Evolutionary conservation across 2,888 invertebrate species (phyloP).

Genomic region (Tenthredo distinguenda): DNA sequence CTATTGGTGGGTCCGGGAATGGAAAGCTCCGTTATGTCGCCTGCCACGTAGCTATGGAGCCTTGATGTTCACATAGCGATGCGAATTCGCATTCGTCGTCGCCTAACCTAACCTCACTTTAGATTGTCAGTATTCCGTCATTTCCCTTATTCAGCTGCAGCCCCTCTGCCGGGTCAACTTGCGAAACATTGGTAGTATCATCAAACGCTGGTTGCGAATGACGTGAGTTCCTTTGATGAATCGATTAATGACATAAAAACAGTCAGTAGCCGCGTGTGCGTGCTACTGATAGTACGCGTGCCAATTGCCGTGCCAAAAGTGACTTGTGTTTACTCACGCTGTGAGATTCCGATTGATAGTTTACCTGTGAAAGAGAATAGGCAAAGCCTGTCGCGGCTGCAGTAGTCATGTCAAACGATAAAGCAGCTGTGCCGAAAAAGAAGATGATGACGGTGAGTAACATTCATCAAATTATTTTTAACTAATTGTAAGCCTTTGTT

Average conservation of each 20-base stretch:
- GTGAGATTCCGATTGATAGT: neutral
- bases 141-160: neutral
- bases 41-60: neutral
- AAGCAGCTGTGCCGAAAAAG: constrained; percentile 64
- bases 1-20: neutral
- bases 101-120: constrained; percentile 25
- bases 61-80: neutral
- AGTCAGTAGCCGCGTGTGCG: constrained; percentile 42
- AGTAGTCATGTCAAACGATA: constrained; percentile 47
- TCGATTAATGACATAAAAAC: constrained; percentile 29
- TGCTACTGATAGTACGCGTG: constrained; percentile 39
- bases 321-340: constrained; percentile 9
- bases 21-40: neutral
- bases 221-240: constrained; percentile 26
- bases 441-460: constrained; percentile 68
- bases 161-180: neutral
- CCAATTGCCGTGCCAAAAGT: neutral
- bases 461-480: neutral
- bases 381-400: neutral
- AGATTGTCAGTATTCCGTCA: neutral
- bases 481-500: neutral
- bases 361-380: neutral
- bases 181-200: neutral
- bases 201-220: constrained; percentile 10
- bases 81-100: neutral